These are phyloP conservation scores for Lycophotia porphyrea DNA, from an alignment of 2,888 invertebrate species.

Conservation along the genomic window DNA sequence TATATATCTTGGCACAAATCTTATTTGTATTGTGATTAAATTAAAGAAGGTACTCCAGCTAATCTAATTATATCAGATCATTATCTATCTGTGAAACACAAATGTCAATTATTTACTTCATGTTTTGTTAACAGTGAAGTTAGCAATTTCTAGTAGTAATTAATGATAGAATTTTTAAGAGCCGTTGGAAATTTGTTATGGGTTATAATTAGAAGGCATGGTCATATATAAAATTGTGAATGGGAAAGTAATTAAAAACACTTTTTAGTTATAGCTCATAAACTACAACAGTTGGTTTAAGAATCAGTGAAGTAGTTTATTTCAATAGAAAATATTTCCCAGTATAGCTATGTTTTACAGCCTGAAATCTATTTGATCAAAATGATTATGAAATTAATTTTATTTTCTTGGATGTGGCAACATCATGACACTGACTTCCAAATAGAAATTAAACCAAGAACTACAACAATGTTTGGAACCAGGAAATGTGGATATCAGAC, in stretches of 20 bases:
- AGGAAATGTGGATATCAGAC: neutral
- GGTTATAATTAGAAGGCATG: constrained; percentile 35
- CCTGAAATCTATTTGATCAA: neutral
- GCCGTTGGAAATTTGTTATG: neutral
- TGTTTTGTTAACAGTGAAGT: neutral
- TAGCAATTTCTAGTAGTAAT: constrained; percentile 3
- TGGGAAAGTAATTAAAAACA: constrained; percentile 8
- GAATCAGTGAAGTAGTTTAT: neutral
- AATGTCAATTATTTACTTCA: constrained; percentile 29
- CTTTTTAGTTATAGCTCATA: neutral
- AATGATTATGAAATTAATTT: constrained; percentile 5
- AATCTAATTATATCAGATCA: constrained; percentile 41
- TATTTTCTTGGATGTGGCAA: neutral
- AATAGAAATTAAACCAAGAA: neutral
- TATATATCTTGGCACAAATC: constrained; percentile 8
- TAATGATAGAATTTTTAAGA: neutral
- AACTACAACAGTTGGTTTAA: neutral
- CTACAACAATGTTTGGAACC: neutral
- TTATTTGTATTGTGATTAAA: constrained; percentile 4
- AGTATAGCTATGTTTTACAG: neutral
- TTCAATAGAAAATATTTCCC: neutral
- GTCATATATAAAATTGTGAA: constrained; percentile 19
- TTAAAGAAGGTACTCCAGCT: constrained; percentile 13
- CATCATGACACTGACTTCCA: neutral
- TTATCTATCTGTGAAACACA: constrained; percentile 28